A percentile compares a stretch with the other conserved stretches of the same genome.
Evolutionary conservation across 1,140 invertebrate species (phyloP).

Genomic region (Lasioglossum baleicum): DNA sequence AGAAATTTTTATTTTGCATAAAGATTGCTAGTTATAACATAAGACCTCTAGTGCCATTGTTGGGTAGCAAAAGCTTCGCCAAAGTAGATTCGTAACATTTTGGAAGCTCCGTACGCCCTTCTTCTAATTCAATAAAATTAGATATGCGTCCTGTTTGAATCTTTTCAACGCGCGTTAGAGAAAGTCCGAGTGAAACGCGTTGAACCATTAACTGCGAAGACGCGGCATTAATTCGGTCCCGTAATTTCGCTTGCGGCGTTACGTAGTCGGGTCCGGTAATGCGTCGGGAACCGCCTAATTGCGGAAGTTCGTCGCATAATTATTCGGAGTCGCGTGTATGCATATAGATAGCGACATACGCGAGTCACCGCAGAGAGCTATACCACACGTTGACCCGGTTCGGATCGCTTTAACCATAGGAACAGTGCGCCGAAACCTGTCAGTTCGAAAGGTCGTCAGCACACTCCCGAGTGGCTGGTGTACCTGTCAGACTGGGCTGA

Average conservation of each 20-base stretch:
- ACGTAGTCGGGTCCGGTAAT: background rate
- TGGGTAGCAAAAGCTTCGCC: no score
- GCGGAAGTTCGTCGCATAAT: slow-evolving; percentile 11
- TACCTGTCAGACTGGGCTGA: slow-evolving; percentile 43
- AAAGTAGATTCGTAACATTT: no score
- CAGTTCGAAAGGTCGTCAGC: slow-evolving; percentile 45
- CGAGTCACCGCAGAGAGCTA: background rate
- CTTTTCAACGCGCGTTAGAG: background rate
- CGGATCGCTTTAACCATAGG: slow-evolving; percentile 15
- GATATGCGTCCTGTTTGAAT: no score
- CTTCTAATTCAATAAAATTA: no score
- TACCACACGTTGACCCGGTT: slow-evolving; percentile 7
- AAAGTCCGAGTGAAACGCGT: background rate
- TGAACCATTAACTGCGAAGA: background rate
- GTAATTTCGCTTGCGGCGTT: background rate
- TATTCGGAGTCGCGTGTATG: background rate
- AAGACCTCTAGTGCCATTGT: no score
- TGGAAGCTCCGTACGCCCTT: no score
- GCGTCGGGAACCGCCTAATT: background rate
- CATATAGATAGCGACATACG: background rate
- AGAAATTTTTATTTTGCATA: no score
- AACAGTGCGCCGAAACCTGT: slow-evolving; percentile 22
- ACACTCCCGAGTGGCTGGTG: background rate
- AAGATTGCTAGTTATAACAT: no score
- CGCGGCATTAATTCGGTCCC: background rate